Percentiles rank a stretch among this genome's conserved stretches.
Conservation (phyloP, 2,888 invertebrate species). For the Mimumesa dahlbomi region DNA sequence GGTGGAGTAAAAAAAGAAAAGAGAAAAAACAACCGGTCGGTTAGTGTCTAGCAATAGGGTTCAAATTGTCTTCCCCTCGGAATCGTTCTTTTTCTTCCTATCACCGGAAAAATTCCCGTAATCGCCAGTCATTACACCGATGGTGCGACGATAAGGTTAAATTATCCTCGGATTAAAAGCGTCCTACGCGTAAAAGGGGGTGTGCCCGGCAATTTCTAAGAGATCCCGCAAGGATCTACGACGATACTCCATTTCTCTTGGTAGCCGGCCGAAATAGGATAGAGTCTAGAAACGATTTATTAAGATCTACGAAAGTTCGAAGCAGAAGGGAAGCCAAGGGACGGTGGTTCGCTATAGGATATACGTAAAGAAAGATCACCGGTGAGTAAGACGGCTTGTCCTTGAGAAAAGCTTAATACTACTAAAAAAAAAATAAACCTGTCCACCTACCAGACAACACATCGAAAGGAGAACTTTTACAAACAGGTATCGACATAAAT, state of each 20-base stretch:
- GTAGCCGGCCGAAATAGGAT: slow-evolving; percentile 29
- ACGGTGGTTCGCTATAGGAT: slow-evolving; percentile 8
- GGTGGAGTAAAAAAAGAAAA: no score
- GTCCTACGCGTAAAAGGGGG: slow-evolving; percentile 10
- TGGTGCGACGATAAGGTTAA: slow-evolving; percentile 32
- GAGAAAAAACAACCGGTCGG: not conserved
- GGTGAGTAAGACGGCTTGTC: slow-evolving; percentile 44
- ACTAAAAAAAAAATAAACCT: slow-evolving; percentile 14
- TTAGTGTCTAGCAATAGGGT: not conserved
- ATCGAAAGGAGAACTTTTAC: slow-evolving; percentile 48
- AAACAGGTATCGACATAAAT: slow-evolving; percentile 34
- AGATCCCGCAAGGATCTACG: slow-evolving; percentile 36
- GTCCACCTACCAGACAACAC: slow-evolving; percentile 10
- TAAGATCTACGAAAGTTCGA: slow-evolving; percentile 56
- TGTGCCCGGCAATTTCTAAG: slow-evolving; percentile 40
- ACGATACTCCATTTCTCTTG: slow-evolving; percentile 52
- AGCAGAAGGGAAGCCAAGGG: slow-evolving; percentile 34
- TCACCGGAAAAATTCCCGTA: slow-evolving; percentile 26
- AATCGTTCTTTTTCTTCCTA: not conserved
- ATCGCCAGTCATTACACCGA: slow-evolving; percentile 36
- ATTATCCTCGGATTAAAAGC: slow-evolving; percentile 55
- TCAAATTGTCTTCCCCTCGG: not conserved
- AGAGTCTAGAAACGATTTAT: slow-evolving; percentile 53
- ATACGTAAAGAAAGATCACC: slow-evolving; percentile 41
- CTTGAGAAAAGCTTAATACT: slow-evolving; percentile 40